These are phyloP conservation scores for Parotia lawesii DNA, from an alignment of 2,113 vertebrate species.

Conservation along the genomic window DNA sequence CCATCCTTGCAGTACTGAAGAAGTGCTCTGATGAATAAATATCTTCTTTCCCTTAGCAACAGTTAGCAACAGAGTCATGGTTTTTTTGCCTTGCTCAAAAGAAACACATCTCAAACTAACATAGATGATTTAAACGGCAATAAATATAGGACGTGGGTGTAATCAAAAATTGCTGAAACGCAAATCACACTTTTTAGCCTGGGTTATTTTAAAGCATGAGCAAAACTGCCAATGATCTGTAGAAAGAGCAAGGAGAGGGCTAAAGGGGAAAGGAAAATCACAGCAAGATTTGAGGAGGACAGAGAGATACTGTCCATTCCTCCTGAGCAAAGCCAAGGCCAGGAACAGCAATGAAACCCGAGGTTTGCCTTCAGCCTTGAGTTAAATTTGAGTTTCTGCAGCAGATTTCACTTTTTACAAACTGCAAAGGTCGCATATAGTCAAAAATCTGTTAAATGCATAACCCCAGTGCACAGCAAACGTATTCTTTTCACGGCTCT, in stretches of 20 bases:
- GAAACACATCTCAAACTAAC: slow-evolving; percentile 57
- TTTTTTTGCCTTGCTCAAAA: slow-evolving; percentile 7
- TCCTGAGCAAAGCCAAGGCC: background rate
- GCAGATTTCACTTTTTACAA: background rate
- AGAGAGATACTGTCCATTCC: background rate
- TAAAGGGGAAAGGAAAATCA: background rate
- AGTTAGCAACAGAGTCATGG: slow-evolving; percentile 52
- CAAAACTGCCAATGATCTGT: slow-evolving; percentile 52
- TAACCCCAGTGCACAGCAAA: slow-evolving; percentile 21
- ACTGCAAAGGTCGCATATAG: background rate
- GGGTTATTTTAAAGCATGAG: slow-evolving; percentile 58
- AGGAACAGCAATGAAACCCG: background rate
- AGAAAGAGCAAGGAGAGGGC: background rate
- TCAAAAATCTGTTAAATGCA: slow-evolving; percentile 56
- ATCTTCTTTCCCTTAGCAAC: slow-evolving; percentile 55
- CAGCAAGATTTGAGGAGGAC: background rate
- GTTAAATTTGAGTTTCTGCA: background rate
- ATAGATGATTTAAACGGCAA: slow-evolving; percentile 68
- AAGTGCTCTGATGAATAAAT: slow-evolving; percentile 49
- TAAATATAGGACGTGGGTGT: slow-evolving; percentile 68
- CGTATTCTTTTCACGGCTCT: slow-evolving; percentile 49
- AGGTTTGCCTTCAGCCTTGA: background rate
- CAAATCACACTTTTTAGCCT: slow-evolving; percentile 42
- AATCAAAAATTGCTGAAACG: slow-evolving; percentile 62
- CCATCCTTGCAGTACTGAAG: slow-evolving; percentile 28